Conservation (phyloP, 1,140 invertebrate species). For the Lineus longissimus region DNA sequence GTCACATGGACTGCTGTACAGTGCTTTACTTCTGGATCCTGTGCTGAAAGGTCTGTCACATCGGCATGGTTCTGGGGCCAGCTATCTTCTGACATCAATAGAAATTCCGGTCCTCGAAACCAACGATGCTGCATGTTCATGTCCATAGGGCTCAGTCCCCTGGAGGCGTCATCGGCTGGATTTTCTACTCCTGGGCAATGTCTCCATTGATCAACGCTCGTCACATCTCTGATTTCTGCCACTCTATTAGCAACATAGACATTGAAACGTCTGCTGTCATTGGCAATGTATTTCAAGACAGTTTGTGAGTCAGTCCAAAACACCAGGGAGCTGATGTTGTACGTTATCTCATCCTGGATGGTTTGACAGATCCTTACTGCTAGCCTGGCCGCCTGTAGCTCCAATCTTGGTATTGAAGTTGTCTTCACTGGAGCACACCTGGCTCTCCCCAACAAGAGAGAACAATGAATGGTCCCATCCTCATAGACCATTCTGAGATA, state of each 20-base stretch:
- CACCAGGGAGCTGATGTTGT: not conserved
- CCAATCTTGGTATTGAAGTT: conserved; percentile 10
- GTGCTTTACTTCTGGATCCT: not conserved
- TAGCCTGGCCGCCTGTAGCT: conserved; percentile 6
- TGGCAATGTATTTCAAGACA: conserved; percentile 13
- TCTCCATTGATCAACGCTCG: not conserved
- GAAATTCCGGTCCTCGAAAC: not conserved
- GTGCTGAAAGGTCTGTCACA: not conserved
- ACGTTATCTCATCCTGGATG: not conserved
- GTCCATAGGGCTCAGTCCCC: conserved; percentile 6
- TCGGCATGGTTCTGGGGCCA: not conserved
- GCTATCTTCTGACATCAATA: too few relatives aligned
- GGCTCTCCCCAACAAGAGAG: conserved; percentile 4
- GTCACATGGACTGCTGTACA: not conserved
- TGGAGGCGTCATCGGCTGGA: not conserved
- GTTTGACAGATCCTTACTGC: not conserved
- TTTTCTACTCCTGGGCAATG: not conserved
- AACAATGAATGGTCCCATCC: not conserved
- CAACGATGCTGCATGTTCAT: too few relatives aligned
- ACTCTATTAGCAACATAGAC: conserved; percentile 9
- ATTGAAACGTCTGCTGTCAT: not conserved
- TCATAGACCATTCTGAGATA: conserved; percentile 1
- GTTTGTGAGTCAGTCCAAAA: conserved; percentile 14
- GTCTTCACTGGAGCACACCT: conserved; percentile 12
- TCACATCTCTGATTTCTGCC: not conserved